Percentiles rank a stretch among this genome's conserved stretches.
Evolutionary conservation across 1,140 invertebrate genomes (phyloP).

Genomic region (Theocolax elegans): DNA sequence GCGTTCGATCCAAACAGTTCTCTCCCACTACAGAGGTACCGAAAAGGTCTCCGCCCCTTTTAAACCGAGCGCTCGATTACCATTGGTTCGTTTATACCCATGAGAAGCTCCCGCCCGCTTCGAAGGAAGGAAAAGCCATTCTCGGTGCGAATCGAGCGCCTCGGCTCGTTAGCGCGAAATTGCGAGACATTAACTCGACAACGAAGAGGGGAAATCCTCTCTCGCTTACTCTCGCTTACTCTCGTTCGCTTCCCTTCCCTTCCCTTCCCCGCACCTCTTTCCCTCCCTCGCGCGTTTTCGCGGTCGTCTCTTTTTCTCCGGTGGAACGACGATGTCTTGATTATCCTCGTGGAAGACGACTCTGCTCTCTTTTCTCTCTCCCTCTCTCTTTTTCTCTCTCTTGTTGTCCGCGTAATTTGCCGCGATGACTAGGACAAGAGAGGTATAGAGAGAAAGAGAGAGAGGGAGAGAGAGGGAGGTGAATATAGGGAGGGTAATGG

Average conservation of each 20-base stretch:
- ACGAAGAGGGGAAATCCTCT: not conserved
- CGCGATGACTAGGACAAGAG: conserved; percentile 5
- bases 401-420: conserved; percentile 19
- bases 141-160: conserved; percentile 24
- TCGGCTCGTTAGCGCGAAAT: conserved; percentile 38
- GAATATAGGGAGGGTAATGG: too few relatives aligned
- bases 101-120: conserved; percentile 48
- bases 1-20: too few relatives aligned
- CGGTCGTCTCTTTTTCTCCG: not conserved
- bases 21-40: not conserved
- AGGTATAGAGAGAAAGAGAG: too few relatives aligned
- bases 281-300: not conserved
- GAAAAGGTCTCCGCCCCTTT: conserved; percentile 6
- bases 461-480: not conserved
- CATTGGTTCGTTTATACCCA: conserved; percentile 45
- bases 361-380: too few relatives aligned
- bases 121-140: conserved; percentile 48
- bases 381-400: too few relatives aligned
- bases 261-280: not conserved
- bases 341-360: too few relatives aligned
- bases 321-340: conserved; percentile 25
- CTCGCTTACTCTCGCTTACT: not conserved
- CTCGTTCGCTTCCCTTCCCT: not conserved
- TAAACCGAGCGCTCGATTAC: conserved; percentile 42
- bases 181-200: conserved; percentile 35